Base-by-base conservation (phyloP, 2,888 invertebrate species). In the Cephalotes varians region DNA sequence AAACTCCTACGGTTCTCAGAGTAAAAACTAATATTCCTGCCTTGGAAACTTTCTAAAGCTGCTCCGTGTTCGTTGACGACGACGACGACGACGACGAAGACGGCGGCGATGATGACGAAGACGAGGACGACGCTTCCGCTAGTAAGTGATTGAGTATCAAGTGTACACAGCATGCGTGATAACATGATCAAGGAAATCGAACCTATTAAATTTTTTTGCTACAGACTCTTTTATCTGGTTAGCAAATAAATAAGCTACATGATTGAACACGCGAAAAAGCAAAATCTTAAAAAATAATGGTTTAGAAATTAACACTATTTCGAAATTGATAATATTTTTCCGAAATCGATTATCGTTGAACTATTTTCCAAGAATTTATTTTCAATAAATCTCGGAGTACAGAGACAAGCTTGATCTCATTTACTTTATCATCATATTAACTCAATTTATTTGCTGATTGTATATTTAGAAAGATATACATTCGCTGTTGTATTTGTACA, bases 11-110 rank as follows among this genome's bases (percentile, higher is more conserved):
- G 80, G 65, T 56, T 65, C 81, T 51, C 76, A 31, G 82, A 72
- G 34, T 80, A 86, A 79, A 79, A 88, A 87, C 90, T 90, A 89
- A 91, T 91, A 90, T 88, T 90, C 87, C 84, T 83, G 74, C 84
- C 84, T 87, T 82, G 81, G 82, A 87, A 91, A 91, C 87, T 91
- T 91, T 91, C 83, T 77, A 85, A 86, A 87, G 85, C 87, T 64
- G 47, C 81, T 71, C 31, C 58, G 47, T 25, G 62, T 56, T 69
- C 62, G 49, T 9, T 47, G 71, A 77, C 28, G 51, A 44, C 51
- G 67, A 31, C 34, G 37, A 47, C 31, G 44, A 76, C 51, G 64
- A 47, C n/a, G 79, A 56, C 49, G 37, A 47, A 25, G 44, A 76
- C 51, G 64, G 47, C n/a, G 79, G 49, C 49, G 69, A 25, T 21